A percentile compares a stretch with the other conserved stretches of the same genome.
Conservation (phyloP, 2,797 vertebrate genomes). For the Diplodus sargus region DNA sequence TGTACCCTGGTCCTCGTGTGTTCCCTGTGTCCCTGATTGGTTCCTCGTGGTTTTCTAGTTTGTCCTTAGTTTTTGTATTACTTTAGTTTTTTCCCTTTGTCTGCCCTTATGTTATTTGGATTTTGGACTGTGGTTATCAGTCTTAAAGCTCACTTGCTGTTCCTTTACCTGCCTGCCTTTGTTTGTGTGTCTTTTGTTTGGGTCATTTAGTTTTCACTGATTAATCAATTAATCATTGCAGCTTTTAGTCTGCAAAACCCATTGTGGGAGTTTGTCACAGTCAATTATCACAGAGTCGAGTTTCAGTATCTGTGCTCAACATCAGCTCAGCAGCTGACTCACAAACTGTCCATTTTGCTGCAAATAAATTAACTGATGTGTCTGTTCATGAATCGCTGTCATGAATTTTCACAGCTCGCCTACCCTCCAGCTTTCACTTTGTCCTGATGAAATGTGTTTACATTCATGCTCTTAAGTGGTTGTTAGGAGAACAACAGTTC, state of each 20-base stretch:
- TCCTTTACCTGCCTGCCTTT: no score
- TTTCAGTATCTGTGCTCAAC: slow-evolving; percentile 14
- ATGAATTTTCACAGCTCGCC: not conserved
- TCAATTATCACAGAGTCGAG: not conserved
- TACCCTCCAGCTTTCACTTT: not conserved
- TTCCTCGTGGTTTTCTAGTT: no score
- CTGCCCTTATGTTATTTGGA: no score
- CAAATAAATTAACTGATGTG: slow-evolving; percentile 20
- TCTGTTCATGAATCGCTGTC: slow-evolving; percentile 22
- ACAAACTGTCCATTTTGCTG: slow-evolving; percentile 18
- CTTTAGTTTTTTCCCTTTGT: no score
- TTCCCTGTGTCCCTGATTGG: no score
- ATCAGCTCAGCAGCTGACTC: slow-evolving; percentile 31
- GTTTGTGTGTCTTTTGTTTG: not conserved
- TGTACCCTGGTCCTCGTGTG: no score
- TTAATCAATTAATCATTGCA: not conserved
- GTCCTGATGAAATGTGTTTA: slow-evolving; percentile 12
- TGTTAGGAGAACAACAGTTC: slow-evolving; percentile 1
- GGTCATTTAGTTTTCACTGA: no score
- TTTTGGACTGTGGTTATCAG: no score
- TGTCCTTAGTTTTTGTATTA: no score
- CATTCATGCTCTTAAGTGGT: not conserved
- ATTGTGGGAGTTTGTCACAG: not conserved
- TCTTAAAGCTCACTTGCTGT: no score
- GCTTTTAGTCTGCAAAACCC: not conserved